A percentile compares a stretch with the other conserved stretches of the same genome.
Conservation (phyloP, 2,888 invertebrate genomes). For the Clepsis dumicolana region DNA sequence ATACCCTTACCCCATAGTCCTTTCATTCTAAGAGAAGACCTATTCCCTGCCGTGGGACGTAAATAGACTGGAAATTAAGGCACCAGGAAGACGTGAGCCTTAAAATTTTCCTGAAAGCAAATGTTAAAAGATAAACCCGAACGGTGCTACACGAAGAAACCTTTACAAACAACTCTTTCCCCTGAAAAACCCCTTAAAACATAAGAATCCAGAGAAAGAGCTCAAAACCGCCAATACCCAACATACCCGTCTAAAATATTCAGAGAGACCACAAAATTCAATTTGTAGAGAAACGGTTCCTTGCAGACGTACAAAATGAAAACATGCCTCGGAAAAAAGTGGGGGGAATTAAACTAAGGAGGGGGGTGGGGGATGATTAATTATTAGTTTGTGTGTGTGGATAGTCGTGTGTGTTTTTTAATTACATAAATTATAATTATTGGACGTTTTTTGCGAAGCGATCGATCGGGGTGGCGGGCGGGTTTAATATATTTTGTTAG, state of each 20-base stretch:
- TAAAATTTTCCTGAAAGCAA: too few species aligned
- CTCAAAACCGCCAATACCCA: conserved; percentile 72
- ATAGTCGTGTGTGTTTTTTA: conserved; percentile 57
- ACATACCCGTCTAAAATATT: conserved; percentile 79
- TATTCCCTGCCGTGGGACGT: too few species aligned
- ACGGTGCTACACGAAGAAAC: neutral
- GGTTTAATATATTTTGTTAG: conserved; percentile 19
- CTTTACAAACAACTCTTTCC: neutral
- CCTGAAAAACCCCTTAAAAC: conserved; percentile 35
- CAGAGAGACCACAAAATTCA: conserved; percentile 84
- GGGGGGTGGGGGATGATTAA: conserved; percentile 78
- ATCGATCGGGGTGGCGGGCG: conserved; percentile 25
- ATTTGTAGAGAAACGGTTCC: conserved; percentile 75
- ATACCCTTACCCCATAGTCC: too few species aligned
- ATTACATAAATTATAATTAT: conserved; percentile 43
- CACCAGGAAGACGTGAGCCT: too few species aligned
- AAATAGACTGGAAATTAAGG: too few species aligned
- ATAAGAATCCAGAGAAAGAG: conserved; percentile 47
- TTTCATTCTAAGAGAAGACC: too few species aligned
- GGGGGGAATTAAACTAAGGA: conserved; percentile 79
- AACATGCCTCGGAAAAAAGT: conserved; percentile 77
- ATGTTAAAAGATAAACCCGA: too few species aligned
- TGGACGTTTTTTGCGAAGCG: conserved; percentile 15
- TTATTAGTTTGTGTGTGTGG: conserved; percentile 86
- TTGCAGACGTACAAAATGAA: conserved; percentile 81